Evolutionary conservation across 1,140 invertebrate species (phyloP).

Genomic region (Pogonomyrmex californicus): DNA sequence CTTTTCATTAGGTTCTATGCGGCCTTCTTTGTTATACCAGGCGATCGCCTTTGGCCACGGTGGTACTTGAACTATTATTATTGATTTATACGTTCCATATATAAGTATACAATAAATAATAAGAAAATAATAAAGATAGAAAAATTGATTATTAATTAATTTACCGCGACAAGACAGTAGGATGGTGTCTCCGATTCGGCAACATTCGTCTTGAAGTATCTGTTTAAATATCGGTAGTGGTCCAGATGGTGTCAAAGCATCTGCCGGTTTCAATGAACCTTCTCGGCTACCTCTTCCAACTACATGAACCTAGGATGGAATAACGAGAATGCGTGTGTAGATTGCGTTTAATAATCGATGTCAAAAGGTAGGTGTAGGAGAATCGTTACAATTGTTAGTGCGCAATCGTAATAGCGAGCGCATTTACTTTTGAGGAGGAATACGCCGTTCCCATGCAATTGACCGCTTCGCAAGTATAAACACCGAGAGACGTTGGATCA

Average conservation of each 20-base stretch:
- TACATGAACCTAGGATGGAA: constrained; percentile 89
- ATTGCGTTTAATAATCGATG: not conserved
- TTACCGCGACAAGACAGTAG: constrained; percentile 91
- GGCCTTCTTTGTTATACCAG: constrained; percentile 95
- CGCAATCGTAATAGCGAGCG: not conserved
- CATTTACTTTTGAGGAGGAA: constrained; percentile 91
- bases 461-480: constrained; percentile 94
- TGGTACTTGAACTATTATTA: constrained; percentile 90
- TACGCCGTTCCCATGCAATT: constrained; percentile 94
- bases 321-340: not conserved
- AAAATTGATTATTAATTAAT: constrained; percentile 3
- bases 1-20: constrained; percentile 89
- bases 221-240: constrained; percentile 92
- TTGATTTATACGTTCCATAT: not conserved
- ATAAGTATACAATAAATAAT: constrained; percentile 58
- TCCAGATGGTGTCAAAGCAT: constrained; percentile 87
- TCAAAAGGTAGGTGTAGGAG: not conserved
- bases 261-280: constrained; percentile 88
- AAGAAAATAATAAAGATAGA: constrained; percentile 55
- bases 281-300: constrained; percentile 90
- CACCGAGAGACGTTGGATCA: constrained; percentile 94
- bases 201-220: constrained; percentile 90
- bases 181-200: constrained; percentile 92
- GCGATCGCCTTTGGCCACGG: constrained; percentile 93
- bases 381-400: constrained; percentile 16